Evolutionary conservation across 2,797 vertebrate genomes (phyloP).

Genomic region (Threskiornis aethiopicus): DNA sequence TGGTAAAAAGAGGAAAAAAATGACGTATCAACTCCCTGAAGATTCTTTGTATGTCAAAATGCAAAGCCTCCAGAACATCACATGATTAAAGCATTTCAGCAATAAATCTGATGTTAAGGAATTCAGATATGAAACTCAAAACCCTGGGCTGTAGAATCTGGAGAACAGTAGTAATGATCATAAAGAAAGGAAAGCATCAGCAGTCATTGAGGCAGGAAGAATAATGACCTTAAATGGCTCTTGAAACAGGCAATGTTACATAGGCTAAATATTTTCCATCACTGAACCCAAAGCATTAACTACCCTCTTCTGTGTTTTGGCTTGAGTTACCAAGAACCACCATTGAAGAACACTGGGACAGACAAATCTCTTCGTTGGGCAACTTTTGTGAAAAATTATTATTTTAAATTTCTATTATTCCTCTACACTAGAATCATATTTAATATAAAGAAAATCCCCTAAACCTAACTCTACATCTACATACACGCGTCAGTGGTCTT

Average conservation of each 20-base stretch:
- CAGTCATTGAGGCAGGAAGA: not conserved
- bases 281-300: not conserved
- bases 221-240: not conserved
- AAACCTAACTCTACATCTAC: not conserved
- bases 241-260: not conserved
- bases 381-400: not conserved
- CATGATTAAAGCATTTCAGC: not conserved
- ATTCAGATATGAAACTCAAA: not conserved
- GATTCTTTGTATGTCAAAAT: not conserved
- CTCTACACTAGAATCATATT: not conserved
- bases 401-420: not conserved
- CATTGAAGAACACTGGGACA: not conserved
- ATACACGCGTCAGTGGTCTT: not conserved
- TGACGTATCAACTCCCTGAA: not conserved
- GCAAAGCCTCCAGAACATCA: not conserved
- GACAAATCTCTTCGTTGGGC: not conserved
- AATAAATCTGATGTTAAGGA: not conserved
- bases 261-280: not conserved
- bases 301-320: not conserved
- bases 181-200: not conserved
- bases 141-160: not conserved
- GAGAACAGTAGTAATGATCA: not conserved
- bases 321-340: not conserved
- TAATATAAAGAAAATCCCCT: not conserved
- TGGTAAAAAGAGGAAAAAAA: not conserved